phyloP scores from a whole-genome alignment of 1,140 invertebrate species.

The Saxidomus purpurata region DNA sequence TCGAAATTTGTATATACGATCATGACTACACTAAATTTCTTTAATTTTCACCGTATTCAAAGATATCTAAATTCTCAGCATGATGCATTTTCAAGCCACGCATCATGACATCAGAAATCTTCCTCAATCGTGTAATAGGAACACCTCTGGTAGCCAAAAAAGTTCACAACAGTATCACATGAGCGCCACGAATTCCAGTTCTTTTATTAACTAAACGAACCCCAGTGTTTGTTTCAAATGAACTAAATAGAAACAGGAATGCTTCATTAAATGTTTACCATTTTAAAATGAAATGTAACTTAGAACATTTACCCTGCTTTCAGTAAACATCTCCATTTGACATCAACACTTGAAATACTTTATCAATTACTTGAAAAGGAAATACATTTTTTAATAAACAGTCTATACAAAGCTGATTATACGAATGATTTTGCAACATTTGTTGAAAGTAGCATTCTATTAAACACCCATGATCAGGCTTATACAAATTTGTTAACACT shows the following conservation, averaged over 20 bases:
- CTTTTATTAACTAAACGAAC: slow-evolving; percentile 43
- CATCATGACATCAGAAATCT: background rate
- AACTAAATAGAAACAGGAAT: slow-evolving; percentile 33
- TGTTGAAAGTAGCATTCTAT: background rate
- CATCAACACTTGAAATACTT: background rate
- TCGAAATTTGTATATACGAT: background rate
- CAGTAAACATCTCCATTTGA: background rate
- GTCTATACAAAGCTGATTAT: background rate
- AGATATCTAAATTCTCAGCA: background rate
- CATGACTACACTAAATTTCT: background rate
- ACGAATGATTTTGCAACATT: background rate
- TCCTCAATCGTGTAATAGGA: background rate
- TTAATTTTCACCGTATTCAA: background rate
- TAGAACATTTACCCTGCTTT: background rate
- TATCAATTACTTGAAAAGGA: background rate
- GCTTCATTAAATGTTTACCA: slow-evolving; percentile 18
- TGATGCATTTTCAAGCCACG: background rate
- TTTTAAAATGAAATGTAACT: background rate
- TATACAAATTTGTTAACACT: no score
- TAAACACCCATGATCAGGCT: background rate
- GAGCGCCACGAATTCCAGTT: slow-evolving; percentile 4
- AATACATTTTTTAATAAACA: background rate
- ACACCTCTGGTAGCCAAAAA: background rate
- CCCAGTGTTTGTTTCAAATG: slow-evolving; percentile 47
- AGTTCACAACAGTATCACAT: background rate